These are phyloP conservation scores for Stichodactyla mertensii DNA, from an alignment of 64 coral and sea anemone genomes.

Conservation along the genomic window DNA sequence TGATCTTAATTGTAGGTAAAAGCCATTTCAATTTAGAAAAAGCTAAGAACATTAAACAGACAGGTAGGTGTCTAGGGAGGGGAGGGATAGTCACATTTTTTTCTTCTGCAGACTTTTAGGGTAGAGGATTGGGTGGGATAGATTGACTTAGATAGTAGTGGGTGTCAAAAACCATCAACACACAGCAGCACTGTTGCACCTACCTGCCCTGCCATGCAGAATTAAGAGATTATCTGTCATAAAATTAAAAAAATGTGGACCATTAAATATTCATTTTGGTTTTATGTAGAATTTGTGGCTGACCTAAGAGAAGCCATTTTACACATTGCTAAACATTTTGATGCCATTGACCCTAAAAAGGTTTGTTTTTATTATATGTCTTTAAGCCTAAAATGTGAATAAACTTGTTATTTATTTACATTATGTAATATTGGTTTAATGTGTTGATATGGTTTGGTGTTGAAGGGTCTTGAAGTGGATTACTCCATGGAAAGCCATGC, in stretches of 20 bases:
- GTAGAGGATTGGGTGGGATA: background rate
- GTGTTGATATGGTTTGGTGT: background rate
- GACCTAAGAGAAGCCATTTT: conserved; percentile 97
- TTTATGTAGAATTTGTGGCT: conserved; percentile 71
- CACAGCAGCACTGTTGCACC: too few relatives aligned
- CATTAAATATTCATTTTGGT: background rate
- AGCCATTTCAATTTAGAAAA: conserved; percentile 70
- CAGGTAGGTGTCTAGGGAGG: conserved; percentile 35
- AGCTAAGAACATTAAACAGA: conserved; percentile 95
- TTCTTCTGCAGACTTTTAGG: background rate
- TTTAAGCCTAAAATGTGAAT: too few relatives aligned
- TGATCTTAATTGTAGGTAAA: conserved; percentile 41
- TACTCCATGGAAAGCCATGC: conserved; percentile 97
- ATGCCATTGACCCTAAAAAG: conserved; percentile 94
- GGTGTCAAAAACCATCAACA: too few relatives aligned
- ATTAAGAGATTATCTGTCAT: background rate
- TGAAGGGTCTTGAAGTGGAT: conserved; percentile 85
- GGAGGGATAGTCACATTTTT: background rate
- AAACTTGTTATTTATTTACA: too few relatives aligned
- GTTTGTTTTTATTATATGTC: conserved; percentile 14
- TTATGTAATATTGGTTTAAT: background rate
- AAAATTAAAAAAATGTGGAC: background rate
- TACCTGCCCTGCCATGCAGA: too few relatives aligned
- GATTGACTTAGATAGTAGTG: too few relatives aligned
- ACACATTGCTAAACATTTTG: conserved; percentile 96